phyloP scores from a whole-genome alignment of 2,113 vertebrate species.

The Microtus montanus region DNA sequence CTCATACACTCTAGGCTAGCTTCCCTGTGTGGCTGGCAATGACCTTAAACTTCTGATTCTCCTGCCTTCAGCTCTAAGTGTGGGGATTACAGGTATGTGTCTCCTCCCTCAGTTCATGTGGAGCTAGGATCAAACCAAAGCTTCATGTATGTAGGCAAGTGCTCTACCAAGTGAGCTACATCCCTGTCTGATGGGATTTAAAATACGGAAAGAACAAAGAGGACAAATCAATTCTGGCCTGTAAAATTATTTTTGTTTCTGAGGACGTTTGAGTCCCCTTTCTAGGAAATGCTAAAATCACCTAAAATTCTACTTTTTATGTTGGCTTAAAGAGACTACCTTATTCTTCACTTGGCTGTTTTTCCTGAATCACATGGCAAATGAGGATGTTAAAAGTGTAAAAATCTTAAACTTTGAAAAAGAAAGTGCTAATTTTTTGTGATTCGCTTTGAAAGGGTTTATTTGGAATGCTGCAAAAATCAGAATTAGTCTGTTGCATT shows the following conservation, averaged over 20 bases:
- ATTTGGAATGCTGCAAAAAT: constrained; percentile 42
- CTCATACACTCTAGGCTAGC: neutral
- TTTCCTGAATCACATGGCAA: constrained; percentile 8
- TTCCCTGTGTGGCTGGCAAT: neutral
- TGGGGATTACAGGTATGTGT: neutral
- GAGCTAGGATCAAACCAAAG: neutral
- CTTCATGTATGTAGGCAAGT: neutral
- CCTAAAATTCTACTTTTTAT: constrained; percentile 40
- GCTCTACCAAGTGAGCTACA: neutral
- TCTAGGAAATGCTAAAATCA: constrained; percentile 46
- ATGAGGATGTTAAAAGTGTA: neutral
- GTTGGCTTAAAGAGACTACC: constrained; percentile 8
- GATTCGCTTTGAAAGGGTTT: neutral
- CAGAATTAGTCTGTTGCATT: constrained; percentile 29
- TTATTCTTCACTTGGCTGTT: neutral
- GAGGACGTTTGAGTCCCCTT: neutral
- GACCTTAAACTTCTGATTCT: neutral
- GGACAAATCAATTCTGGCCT: neutral
- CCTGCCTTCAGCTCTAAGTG: neutral
- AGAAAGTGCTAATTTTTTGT: constrained; percentile 36
- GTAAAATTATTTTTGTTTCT: constrained; percentile 22
- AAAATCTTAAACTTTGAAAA: neutral
- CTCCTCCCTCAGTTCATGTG: neutral
- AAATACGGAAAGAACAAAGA: neutral
- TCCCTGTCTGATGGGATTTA: neutral